These are phyloP conservation scores for Pelecanus crispus DNA, from an alignment of 2,113 vertebrate species.

Conservation along the genomic window DNA sequence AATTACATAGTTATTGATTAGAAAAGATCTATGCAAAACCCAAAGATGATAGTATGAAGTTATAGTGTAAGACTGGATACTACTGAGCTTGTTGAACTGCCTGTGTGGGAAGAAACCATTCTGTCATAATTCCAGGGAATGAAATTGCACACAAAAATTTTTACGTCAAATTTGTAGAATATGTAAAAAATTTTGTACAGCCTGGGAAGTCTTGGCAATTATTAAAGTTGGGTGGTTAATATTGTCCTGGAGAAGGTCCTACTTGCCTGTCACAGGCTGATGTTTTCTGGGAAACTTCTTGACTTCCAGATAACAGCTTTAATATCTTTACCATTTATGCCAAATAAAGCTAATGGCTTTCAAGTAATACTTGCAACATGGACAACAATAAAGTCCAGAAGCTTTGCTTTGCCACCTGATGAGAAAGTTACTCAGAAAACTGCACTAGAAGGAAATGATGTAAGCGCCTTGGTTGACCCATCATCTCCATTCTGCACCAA, in stretches of 20 bases:
- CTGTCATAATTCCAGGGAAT: not conserved
- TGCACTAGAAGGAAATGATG: not conserved
- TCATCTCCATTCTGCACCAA: not conserved
- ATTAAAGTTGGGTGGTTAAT: not conserved
- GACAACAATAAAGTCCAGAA: not conserved
- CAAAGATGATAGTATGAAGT: not conserved
- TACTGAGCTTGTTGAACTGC: not conserved
- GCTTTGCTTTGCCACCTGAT: not conserved
- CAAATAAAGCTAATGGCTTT: not conserved
- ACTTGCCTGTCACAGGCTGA: not conserved
- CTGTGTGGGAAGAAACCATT: not conserved
- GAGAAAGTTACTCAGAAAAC: not conserved
- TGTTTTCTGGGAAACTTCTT: not conserved
- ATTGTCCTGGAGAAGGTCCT: not conserved
- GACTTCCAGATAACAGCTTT: not conserved
- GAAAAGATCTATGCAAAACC: not conserved
- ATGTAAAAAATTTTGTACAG: not conserved
- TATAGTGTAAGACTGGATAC: not conserved
- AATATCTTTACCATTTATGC: not conserved
- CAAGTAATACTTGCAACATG: rapidly evolving
- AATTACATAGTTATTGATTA: not conserved
- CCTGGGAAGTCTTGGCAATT: not conserved
- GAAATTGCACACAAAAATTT: not conserved
- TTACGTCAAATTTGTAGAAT: not conserved
- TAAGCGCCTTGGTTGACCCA: not conserved